Evolutionary conservation across 2,113 vertebrate species (phyloP), one percentile per base, ranked within the genome.

Genomic region (Engystomops pustulosus): DNA sequence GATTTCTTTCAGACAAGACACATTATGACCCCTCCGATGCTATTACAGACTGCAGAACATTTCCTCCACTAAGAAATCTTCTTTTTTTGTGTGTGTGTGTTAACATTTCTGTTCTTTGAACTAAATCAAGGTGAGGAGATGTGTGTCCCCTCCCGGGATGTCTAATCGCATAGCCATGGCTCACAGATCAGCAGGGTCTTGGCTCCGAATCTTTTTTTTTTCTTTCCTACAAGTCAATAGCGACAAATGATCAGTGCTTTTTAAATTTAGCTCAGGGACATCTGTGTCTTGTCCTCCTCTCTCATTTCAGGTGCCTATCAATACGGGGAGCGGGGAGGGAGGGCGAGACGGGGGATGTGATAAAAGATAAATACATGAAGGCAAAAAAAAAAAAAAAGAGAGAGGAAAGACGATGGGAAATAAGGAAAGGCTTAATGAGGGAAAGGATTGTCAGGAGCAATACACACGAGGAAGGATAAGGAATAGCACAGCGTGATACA

Each of bases 231-330:
- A 82, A 44, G 72, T 84, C 82, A 69, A 77, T 76, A 77, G 45
- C 62, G 30, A 78, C 82, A 84, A 84, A 84, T 84, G 60, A 78
- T 84, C 74, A 53, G 82, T 27, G 82, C 82, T 55, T 84, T 77
- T 84, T 69, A 78, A 69, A 84, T 84, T 68, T 84, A 84, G 82
- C 82, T 68, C 58, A 77, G 72, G 60, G 72, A 78, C 74, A 53
- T 78, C 82, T 25, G 38, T 69, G 32, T 53, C 44, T 84, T 53
- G 58, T 83, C 58, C 81, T 68, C 72, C 72, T 78, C 32, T 77
- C 60, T 77, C 71, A 53, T 78, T 84, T 69, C 30, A 77, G 55
- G 44, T 84, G 34, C 30, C 74, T 55, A 51, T 84, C 72, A 84
- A 69, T 58, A 78, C 27, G 27, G 55, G n/a, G 82, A 67, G 41